Evolutionary conservation across 2,888 invertebrate species (phyloP).

Genomic region (Empis stercorea): DNA sequence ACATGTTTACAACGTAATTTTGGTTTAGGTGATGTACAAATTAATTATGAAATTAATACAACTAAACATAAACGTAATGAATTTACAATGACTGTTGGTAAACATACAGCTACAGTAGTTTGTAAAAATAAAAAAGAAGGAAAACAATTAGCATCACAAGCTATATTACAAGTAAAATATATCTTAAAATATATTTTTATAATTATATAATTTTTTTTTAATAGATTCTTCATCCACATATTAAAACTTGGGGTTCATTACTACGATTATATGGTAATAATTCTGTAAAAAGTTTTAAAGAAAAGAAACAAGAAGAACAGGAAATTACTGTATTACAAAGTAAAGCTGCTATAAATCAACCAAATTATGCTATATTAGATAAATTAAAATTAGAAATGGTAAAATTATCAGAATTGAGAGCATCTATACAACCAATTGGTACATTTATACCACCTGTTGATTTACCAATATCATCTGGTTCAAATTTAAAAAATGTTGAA

Average conservation of each 20-base stretch:
- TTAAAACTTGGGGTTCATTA: slow-evolving; percentile 88
- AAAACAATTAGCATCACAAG: slow-evolving; percentile 91
- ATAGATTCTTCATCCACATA: slow-evolving; percentile 84
- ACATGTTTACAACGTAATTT: slow-evolving; percentile 89
- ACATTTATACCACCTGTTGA: slow-evolving; percentile 50
- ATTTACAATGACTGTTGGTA: slow-evolving; percentile 88
- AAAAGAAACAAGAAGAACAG: slow-evolving; percentile 84
- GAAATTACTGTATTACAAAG: slow-evolving; percentile 83
- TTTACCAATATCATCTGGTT: slow-evolving; percentile 56
- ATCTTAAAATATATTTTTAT: background rate
- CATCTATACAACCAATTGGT: slow-evolving; percentile 47
- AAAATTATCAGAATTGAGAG: slow-evolving; percentile 54
- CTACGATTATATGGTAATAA: slow-evolving; percentile 85
- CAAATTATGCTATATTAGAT: slow-evolving; percentile 79
- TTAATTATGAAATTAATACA: slow-evolving; percentile 75
- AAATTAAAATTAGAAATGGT: slow-evolving; percentile 74
- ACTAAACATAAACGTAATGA: slow-evolving; percentile 85
- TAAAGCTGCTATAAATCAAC: slow-evolving; percentile 78
- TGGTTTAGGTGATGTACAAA: slow-evolving; percentile 78
- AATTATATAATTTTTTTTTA: background rate
- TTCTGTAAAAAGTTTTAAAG: slow-evolving; percentile 80
- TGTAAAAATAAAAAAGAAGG: slow-evolving; percentile 95
- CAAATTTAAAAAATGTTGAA: slow-evolving; percentile 67
- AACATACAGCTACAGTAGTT: slow-evolving; percentile 78
- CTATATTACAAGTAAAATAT: slow-evolving; percentile 61